phyloP scores from a whole-genome alignment of 2,113 vertebrate genomes.

The Philantomba maxwellii region DNA sequence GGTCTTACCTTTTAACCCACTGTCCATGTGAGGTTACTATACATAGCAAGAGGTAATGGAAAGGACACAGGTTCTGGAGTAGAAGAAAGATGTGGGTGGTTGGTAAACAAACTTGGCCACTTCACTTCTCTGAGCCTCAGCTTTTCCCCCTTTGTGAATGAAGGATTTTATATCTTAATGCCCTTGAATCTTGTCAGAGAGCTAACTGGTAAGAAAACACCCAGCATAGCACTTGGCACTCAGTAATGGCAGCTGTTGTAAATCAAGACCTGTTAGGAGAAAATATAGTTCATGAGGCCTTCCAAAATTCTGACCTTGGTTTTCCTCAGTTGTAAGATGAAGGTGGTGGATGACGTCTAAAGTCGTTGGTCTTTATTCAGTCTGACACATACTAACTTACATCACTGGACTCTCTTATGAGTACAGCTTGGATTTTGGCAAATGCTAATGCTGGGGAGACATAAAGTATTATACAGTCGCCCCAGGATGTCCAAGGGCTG shows the following conservation, averaged over 20 bases:
- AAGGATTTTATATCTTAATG: background rate
- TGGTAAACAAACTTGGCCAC: background rate
- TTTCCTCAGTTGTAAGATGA: background rate
- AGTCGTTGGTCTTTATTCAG: background rate
- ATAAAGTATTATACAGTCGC: accelerated
- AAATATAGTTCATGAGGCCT: accelerated
- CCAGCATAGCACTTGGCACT: accelerated
- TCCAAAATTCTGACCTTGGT: accelerated
- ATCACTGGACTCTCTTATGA: background rate
- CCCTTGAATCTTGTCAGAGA: background rate
- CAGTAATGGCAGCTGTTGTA: accelerated
- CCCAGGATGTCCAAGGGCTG: background rate
- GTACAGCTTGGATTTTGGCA: background rate
- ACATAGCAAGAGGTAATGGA: background rate
- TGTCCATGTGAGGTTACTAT: accelerated
- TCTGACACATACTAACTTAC: background rate
- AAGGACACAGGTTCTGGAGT: background rate
- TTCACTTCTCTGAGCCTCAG: background rate
- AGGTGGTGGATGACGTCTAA: background rate
- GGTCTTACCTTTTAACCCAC: background rate
- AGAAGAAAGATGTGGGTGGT: background rate
- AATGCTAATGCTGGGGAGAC: background rate
- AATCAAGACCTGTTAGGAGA: background rate
- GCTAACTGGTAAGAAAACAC: background rate
- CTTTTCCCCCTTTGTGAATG: background rate